Evolutionary conservation across 2,113 vertebrate genomes (phyloP).

Genomic region (Macquaria ambigua): DNA sequence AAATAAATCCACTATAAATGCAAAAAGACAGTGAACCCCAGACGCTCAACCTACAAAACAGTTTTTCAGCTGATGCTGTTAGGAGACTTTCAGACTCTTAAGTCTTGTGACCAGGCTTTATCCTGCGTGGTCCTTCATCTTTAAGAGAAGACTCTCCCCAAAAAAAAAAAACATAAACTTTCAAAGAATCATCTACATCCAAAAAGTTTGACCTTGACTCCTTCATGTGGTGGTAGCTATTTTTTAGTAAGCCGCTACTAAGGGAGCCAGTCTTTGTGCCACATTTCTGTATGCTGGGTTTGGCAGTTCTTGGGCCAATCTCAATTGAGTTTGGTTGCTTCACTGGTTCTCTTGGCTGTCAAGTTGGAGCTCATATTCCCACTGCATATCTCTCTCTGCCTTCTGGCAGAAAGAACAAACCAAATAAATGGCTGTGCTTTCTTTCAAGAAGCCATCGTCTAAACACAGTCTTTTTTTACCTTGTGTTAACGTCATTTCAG

Average conservation of each 20-base stretch:
- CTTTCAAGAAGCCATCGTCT: not conserved
- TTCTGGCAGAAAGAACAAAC: conserved; percentile 27
- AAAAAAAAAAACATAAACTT: not conserved
- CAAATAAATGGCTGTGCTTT: conserved; percentile 28
- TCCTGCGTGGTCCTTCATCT: not conserved
- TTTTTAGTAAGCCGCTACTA: not conserved
- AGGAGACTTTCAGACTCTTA: not conserved
- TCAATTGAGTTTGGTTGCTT: conserved; percentile 28
- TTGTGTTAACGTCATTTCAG: conserved; percentile 6
- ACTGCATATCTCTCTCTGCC: conserved; percentile 7
- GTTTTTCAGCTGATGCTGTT: not conserved
- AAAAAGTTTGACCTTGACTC: not conserved
- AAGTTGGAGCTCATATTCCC: conserved; percentile 19
- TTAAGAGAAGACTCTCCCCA: not conserved
- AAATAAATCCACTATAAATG: conserved; percentile 1
- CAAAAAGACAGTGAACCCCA: not conserved
- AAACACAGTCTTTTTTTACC: not conserved
- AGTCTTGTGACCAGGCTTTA: not conserved
- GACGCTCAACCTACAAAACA: not conserved
- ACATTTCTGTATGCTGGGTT: conserved; percentile 20
- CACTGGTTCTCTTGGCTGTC: conserved; percentile 15
- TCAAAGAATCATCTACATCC: not conserved
- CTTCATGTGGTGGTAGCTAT: not conserved
- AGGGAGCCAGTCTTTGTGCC: not conserved
- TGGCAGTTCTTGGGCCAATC: not conserved